Base-by-base conservation (phyloP, 2,797 vertebrate genomes). In the Platyrinchus mystaceus region DNA sequence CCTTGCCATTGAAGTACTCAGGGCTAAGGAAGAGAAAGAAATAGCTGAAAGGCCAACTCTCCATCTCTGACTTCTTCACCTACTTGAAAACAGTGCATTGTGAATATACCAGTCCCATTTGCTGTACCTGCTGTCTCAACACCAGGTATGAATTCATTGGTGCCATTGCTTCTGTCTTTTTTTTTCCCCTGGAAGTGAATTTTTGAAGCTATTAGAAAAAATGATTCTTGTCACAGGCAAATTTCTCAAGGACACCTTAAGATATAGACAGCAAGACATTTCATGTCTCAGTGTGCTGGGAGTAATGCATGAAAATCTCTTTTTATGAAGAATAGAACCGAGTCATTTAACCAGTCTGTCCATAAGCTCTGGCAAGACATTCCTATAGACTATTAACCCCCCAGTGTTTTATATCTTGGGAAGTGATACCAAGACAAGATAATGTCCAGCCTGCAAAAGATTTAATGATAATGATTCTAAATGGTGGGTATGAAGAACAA, bases 381-480 rank as follows among this genome's bases (percentile, higher is more conserved):
- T 74, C 87, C 78, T 71, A 78, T 91, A 77, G 21, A 30, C 86
- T 89, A 94, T 91, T 94, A 95, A 94, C 90, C 89, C 87, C 93
- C 87, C 60, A 77, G 93, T 73, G 82, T 68, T 93, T 93, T 94
- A 63, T 85, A 73, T 87, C 89, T 69, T 77, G 89, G 79, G 58
- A 93, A 96, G 92, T 66, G 89, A 89, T 93, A 82, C 84, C 76
- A 73, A 92, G 84, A 93, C 84, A 91, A 92, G 90, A 94, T 87
- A 92, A 95, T 85, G 89, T 94, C 94, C 95, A 94, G 78, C 75
- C 73, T 85, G 75, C 74, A 86, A 87, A 94, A 92, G 68, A 91
- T 67, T 71, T 89, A 56, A 75, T 83, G 87, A 81, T 89, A 91
- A 95, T 87, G 87, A 81, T 66, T 83, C 82, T 71, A 83, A 92